These are phyloP conservation scores for Oreochromis tanganicae DNA, from an alignment of 2,113 vertebrate genomes.

Conservation along the genomic window DNA sequence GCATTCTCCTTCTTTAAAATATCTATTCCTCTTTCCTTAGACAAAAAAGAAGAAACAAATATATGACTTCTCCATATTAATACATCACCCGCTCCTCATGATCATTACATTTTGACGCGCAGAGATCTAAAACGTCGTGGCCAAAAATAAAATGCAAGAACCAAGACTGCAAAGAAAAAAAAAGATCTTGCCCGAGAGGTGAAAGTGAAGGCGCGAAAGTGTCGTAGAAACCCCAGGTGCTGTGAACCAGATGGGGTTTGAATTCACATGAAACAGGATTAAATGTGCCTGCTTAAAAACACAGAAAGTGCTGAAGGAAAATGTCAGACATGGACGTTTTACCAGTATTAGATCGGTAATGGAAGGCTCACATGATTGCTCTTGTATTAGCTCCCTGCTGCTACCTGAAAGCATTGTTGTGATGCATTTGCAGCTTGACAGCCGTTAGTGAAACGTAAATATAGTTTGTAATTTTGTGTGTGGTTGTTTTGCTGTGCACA, in stretches of 20 bases:
- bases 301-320: background rate
- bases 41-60: background rate
- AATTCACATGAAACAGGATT: background rate
- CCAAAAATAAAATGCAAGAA: background rate
- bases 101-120: background rate
- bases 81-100: background rate
- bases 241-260: background rate
- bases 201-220: background rate
- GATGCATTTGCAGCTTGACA: background rate
- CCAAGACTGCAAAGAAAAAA: background rate
- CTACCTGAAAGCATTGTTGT: background rate
- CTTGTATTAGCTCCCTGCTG: background rate
- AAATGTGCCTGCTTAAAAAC: background rate
- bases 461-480: background rate
- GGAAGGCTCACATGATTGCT: background rate
- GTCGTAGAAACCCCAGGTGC: background rate
- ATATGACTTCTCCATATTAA: background rate
- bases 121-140: background rate
- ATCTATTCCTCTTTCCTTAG: background rate
- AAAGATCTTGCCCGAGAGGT: background rate
- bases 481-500: background rate
- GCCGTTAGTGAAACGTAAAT: background rate
- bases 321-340: background rate
- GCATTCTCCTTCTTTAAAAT: slow-evolving; percentile 1
- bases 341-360: background rate